Percentiles rank a stretch among this genome's conserved stretches.
Conservation (phyloP, 2,888 invertebrate genomes). For the Amphipyra tragopoginis region DNA sequence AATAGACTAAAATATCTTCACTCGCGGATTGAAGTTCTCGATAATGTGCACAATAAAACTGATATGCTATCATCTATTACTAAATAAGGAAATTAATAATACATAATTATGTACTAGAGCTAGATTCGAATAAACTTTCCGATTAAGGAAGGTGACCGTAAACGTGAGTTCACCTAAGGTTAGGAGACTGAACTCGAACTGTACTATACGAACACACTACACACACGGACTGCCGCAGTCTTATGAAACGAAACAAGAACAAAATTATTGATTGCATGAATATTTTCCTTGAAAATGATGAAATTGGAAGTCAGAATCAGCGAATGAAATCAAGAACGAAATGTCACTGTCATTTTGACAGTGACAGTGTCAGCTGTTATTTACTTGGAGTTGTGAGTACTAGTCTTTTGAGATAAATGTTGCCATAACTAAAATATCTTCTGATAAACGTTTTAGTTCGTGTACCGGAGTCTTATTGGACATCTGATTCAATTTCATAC, state of each 20-base stretch:
- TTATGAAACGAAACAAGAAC: slow-evolving; percentile 47
- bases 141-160: slow-evolving; percentile 35
- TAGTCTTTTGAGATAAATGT: slow-evolving; percentile 4
- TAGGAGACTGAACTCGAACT: slow-evolving; percentile 34
- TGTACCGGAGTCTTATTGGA: slow-evolving; percentile 1
- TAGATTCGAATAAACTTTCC: slow-evolving; percentile 34
- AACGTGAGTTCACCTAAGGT: slow-evolving; percentile 47
- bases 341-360: slow-evolving; percentile 21
- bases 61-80: slow-evolving; percentile 9
- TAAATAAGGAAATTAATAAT: slow-evolving; percentile 1
- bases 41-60: neutral
- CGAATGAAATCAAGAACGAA: neutral
- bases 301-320: slow-evolving; percentile 4
- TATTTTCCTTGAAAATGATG: slow-evolving; percentile 30
- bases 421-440: neutral
- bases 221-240: slow-evolving; percentile 50
- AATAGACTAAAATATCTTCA: slow-evolving; percentile 14
- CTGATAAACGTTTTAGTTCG: neutral
- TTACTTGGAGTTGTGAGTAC: neutral
- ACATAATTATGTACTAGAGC: neutral
- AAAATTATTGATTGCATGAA: slow-evolving; percentile 51
- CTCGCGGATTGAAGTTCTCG: slow-evolving; percentile 15
- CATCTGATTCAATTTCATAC: slow-evolving; percentile 18
- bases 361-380: neutral
- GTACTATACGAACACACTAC: slow-evolving; percentile 9